A percentile compares a stretch with the other conserved stretches of the same genome.
These are phyloP conservation scores for Pipistrellus nathusii DNA, from an alignment of 2,797 vertebrate genomes.

Conservation along the genomic window DNA sequence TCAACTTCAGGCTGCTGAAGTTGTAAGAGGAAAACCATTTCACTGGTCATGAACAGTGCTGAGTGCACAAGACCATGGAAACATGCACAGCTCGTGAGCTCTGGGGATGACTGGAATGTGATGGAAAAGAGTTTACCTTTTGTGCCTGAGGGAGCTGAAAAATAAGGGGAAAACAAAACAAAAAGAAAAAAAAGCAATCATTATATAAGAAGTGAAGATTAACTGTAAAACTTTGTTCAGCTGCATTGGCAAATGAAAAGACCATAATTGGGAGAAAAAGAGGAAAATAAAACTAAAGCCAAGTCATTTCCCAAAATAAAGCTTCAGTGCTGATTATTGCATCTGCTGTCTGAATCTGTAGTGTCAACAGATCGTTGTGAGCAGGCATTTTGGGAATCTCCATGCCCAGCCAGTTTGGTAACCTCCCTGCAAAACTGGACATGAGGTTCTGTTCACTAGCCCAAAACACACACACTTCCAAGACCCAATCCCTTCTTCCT, in stretches of 20 bases:
- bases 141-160: slow-evolving; percentile 97
- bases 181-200: slow-evolving; percentile 84
- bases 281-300: slow-evolving; percentile 46
- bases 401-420: slow-evolving; percentile 36
- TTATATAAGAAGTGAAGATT: slow-evolving; percentile 82
- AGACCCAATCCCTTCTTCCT: slow-evolving; percentile 67
- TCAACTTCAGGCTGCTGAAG: slow-evolving; percentile 31
- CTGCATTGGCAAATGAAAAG: slow-evolving; percentile 42
- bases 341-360: not conserved
- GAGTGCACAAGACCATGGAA: slow-evolving; percentile 79
- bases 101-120: slow-evolving; percentile 83
- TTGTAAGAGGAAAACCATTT: slow-evolving; percentile 73
- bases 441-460: not conserved
- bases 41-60: slow-evolving; percentile 85
- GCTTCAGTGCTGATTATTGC: slow-evolving; percentile 50
- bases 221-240: slow-evolving; percentile 73
- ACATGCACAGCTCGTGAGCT: slow-evolving; percentile 83
- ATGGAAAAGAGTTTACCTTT: slow-evolving; percentile 94
- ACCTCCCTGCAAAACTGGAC: not conserved
- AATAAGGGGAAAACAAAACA: slow-evolving; percentile 84
- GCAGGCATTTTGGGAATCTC: slow-evolving; percentile 45
- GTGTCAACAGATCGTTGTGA: slow-evolving; percentile 10
- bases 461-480: slow-evolving; percentile 44
- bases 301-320: slow-evolving; percentile 58
- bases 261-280: slow-evolving; percentile 67